These are phyloP conservation scores for Drosophila lutescens DNA, from an alignment of 2,888 invertebrate species.

Conservation along the genomic window DNA sequence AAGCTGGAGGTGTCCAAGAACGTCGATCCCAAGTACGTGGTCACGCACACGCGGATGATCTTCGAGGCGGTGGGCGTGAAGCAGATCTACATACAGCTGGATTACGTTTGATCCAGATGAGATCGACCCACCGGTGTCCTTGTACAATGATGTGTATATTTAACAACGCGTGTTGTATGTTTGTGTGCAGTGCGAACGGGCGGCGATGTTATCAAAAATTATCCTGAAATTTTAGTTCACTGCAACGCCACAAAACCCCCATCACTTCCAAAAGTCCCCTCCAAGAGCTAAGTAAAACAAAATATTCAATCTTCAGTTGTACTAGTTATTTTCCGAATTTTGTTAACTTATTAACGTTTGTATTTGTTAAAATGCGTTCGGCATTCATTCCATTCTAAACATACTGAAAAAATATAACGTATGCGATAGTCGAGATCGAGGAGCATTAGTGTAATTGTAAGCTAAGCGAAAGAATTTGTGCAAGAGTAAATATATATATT, in stretches of 20 bases:
- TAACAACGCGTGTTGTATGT: conserved; percentile 35
- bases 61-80: conserved; percentile 96
- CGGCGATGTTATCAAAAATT: conserved; percentile 26
- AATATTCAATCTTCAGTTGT: conserved; percentile 52
- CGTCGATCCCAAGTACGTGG: conserved; percentile 96
- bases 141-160: conserved; percentile 59
- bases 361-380: conserved; percentile 57
- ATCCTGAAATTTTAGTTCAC: conserved; percentile 56
- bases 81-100: conserved; percentile 96
- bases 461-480: conserved; percentile 59
- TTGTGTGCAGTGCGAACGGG: conserved; percentile 38
- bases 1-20: conserved; percentile 97
- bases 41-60: conserved; percentile 96
- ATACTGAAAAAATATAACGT: conserved; percentile 46
- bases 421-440: conserved; percentile 48
- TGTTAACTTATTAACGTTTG: conserved; percentile 67
- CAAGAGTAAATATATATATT: conserved; percentile 53
- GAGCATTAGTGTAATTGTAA: conserved; percentile 68
- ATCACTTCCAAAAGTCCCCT: conserved; percentile 41
- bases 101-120: conserved; percentile 88
- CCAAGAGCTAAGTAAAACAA: conserved; percentile 25
- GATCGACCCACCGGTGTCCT: conserved; percentile 15
- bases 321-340: conserved; percentile 46
- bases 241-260: conserved; percentile 20
- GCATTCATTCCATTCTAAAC: conserved; percentile 63